phyloP scores from a whole-genome alignment of 2,797 vertebrate genomes.

The Sparidentex hasta region DNA sequence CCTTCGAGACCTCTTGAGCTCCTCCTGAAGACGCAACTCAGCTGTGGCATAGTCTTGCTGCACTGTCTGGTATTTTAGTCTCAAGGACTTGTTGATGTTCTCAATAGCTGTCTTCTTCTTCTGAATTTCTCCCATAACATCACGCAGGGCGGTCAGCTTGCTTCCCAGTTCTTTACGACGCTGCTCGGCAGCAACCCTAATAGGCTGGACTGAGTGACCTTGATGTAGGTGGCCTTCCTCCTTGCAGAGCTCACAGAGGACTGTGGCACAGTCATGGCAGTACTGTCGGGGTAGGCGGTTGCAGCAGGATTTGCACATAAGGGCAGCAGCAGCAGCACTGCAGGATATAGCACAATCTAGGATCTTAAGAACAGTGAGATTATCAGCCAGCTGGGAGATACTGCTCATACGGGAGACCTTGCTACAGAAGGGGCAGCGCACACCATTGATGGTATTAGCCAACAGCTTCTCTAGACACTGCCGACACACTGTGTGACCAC shows the following conservation, averaged over 20 bases:
- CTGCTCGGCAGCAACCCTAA: constrained; percentile 91
- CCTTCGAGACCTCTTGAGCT: constrained; percentile 90
- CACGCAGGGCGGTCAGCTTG: constrained; percentile 88
- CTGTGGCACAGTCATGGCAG: constrained; percentile 88
- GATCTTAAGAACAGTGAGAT: constrained; percentile 96
- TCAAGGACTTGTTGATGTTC: constrained; percentile 89
- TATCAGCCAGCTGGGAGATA: constrained; percentile 93
- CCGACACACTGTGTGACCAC: constrained; percentile 95
- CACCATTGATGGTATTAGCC: constrained; percentile 95
- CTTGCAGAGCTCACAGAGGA: constrained; percentile 92
- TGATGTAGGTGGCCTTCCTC: constrained; percentile 86
- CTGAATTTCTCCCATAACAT: constrained; percentile 91
- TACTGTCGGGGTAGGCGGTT: constrained; percentile 93
- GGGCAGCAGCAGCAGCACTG: constrained; percentile 87
- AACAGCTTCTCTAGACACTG: constrained; percentile 97
- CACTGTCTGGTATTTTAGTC: constrained; percentile 89
- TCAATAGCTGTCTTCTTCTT: constrained; percentile 92
- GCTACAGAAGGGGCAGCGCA: constrained; percentile 98
- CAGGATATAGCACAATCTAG: constrained; percentile 92
- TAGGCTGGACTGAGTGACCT: constrained; percentile 89
- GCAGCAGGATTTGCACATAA: constrained; percentile 94
- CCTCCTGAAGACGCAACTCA: constrained; percentile 93
- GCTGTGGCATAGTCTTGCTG: constrained; percentile 94
- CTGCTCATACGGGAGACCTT: constrained; percentile 94
- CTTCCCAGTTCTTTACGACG: constrained; percentile 90